These are phyloP conservation scores for Tenthredo livida DNA, from an alignment of 2,888 invertebrate genomes.

Conservation along the genomic window DNA sequence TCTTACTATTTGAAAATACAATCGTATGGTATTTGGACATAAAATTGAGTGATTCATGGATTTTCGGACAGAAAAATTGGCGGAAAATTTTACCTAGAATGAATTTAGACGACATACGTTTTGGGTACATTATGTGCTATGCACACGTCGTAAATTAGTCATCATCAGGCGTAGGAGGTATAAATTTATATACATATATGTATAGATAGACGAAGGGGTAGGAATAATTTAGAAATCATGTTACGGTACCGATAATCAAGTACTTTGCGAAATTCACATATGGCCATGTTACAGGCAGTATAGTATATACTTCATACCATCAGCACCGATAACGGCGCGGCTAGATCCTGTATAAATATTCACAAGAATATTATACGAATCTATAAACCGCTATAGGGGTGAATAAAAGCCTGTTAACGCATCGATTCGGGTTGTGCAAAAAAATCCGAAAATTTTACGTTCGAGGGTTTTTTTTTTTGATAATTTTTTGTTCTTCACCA, in stretches of 20 bases:
- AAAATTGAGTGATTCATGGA: neutral
- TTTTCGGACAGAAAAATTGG: too few species aligned
- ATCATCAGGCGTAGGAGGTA: neutral
- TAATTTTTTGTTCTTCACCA: neutral
- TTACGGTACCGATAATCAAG: conserved; percentile 11
- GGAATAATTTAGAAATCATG: conserved; percentile 18
- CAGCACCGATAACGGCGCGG: conserved; percentile 7
- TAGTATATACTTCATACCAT: neutral
- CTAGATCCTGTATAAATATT: neutral
- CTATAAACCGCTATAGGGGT: neutral
- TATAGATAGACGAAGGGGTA: neutral
- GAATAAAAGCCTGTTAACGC: neutral
- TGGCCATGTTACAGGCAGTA: neutral
- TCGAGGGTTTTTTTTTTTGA: neutral
- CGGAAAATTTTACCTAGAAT: neutral
- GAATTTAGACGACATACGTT: neutral
- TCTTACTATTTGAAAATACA: too few species aligned
- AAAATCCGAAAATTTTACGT: neutral
- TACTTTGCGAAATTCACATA: conserved; percentile 21
- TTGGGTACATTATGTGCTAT: neutral
- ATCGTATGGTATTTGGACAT: neutral
- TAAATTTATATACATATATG: neutral
- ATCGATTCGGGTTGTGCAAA: neutral
- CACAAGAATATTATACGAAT: neutral
- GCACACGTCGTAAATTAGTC: neutral